Evolutionary conservation across 2,888 invertebrate species (phyloP), one percentile per base, ranked within the genome.

Genomic region (Lymantria monacha): DNA sequence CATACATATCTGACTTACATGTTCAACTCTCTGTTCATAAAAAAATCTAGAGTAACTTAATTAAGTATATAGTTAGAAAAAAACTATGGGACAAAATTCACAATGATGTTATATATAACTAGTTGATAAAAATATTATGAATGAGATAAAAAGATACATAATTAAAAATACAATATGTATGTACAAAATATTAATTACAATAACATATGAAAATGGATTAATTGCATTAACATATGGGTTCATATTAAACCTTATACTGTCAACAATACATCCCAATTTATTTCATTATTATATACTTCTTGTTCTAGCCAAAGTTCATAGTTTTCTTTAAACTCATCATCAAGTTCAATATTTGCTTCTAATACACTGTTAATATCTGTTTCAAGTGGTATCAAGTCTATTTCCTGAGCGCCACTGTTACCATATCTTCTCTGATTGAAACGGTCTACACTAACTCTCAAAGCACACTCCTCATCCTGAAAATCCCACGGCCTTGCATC

Each of bases 401-500:
- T 88, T 69, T 94, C 94, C 68, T 87, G 80, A 48, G 87, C 87
- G 9, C 79, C 78, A 7, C 85, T 85, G 30, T 92, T 91, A 22
- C 94, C 94, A 80, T 99, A 99, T 59, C 99, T 93, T 15, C 99
- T 94, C 76, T 96, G 95, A 84, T 99, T 99, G 76, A 99, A 99
- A 54, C 97, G 94, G 88, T 99, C 99, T 2, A 99, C 99, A 61
- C 97, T 97, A 0, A 96, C 95, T 57, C 99, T 93, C 52, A 99
- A 88, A 10, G 97, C 96, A 83, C 98, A 98, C 81, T 99, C 99
- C 82, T 99, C 99, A 33, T 97, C 97, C 89, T 99, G 97, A 70
- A 97, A 99, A 83, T 99, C 99, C 98, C 98, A 99, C 0, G 99
- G 99, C 55, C 98, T 93, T 0, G 98, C 98, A 88, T 99, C 98